Conservation (phyloP, 37 sponge, comb jelly and placozoan species). For the Crambe crambe region DNA sequence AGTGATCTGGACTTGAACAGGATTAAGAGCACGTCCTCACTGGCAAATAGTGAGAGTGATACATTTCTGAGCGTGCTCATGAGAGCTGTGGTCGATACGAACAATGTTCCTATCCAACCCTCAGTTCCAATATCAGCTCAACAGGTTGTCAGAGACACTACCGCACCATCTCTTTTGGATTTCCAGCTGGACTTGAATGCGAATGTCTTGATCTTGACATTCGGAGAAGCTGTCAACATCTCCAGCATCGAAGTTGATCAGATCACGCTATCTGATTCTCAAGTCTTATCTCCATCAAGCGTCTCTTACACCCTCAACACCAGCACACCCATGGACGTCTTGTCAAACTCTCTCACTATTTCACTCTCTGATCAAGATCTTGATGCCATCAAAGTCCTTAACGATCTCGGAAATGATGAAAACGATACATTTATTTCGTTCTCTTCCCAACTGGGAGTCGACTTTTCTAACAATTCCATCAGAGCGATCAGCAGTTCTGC, state of each 20-base stretch:
- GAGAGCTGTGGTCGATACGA: conserved; percentile 64
- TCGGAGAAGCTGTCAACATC: conserved; percentile 69
- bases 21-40: conserved; percentile 42
- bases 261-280: conserved; percentile 42
- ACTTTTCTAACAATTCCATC: conserved; percentile 62
- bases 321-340: conserved; percentile 20
- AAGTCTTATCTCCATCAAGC: background rate
- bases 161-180: conserved; percentile 50
- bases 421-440: conserved; percentile 56
- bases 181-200: conserved; percentile 65
- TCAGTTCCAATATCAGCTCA: conserved; percentile 44
- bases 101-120: conserved; percentile 18
- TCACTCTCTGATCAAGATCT: conserved; percentile 51
- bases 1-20: conserved; percentile 59
- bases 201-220: conserved; percentile 57
- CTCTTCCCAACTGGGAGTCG: conserved; percentile 23
- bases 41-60: conserved; percentile 26
- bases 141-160: conserved; percentile 49
- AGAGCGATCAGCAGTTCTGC: conserved; percentile 3
- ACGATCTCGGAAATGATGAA: conserved; percentile 14
- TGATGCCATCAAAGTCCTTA: conserved; percentile 62
- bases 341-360: conserved; percentile 51
- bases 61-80: conserved; percentile 44
- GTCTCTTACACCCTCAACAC: conserved; percentile 28
- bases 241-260: conserved; percentile 42